These are phyloP conservation scores for Abscondita cerata DNA, from an alignment of 2,888 invertebrate species.

Conservation along the genomic window DNA sequence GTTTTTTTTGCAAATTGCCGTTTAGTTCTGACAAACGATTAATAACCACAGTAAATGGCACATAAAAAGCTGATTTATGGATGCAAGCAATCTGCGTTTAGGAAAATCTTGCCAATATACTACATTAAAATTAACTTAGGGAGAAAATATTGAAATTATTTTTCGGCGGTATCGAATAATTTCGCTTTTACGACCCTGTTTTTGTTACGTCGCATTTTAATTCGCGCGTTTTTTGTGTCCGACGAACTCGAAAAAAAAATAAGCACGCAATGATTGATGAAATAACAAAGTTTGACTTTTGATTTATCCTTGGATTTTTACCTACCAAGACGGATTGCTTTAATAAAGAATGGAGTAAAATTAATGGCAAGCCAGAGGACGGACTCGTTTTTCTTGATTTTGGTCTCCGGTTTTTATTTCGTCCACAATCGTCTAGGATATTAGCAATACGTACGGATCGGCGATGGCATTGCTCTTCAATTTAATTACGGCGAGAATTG, in stretches of 20 bases:
- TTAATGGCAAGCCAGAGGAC: slow-evolving; percentile 42
- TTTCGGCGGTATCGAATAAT: slow-evolving; percentile 21
- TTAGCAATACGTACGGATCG: background rate
- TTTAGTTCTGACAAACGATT: slow-evolving; percentile 56
- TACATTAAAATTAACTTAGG: slow-evolving; percentile 55
- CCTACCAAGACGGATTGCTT: slow-evolving; percentile 44
- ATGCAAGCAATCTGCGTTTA: slow-evolving; percentile 50
- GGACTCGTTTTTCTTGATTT: slow-evolving; percentile 46
- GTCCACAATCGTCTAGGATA: background rate
- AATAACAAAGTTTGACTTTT: slow-evolving; percentile 44
- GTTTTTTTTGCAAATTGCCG: slow-evolving; percentile 52
- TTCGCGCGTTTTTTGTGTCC: background rate
- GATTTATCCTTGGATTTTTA: slow-evolving; percentile 42
- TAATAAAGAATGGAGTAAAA: slow-evolving; percentile 44
- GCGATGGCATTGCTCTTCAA: too few species aligned
- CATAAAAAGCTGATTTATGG: slow-evolving; percentile 59
- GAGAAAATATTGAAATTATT: slow-evolving; percentile 53
- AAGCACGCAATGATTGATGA: slow-evolving; percentile 41
- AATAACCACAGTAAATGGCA: slow-evolving; percentile 58
- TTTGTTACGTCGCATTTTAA: slow-evolving; percentile 4
- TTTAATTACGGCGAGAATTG: background rate
- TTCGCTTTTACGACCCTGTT: slow-evolving; percentile 11
- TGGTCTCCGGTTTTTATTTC: slow-evolving; percentile 32
- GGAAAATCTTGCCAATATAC: slow-evolving; percentile 52
- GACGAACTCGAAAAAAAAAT: background rate